Evolutionary conservation across 2,888 invertebrate genomes (phyloP).

Genomic region (Anthophora plumipes): DNA sequence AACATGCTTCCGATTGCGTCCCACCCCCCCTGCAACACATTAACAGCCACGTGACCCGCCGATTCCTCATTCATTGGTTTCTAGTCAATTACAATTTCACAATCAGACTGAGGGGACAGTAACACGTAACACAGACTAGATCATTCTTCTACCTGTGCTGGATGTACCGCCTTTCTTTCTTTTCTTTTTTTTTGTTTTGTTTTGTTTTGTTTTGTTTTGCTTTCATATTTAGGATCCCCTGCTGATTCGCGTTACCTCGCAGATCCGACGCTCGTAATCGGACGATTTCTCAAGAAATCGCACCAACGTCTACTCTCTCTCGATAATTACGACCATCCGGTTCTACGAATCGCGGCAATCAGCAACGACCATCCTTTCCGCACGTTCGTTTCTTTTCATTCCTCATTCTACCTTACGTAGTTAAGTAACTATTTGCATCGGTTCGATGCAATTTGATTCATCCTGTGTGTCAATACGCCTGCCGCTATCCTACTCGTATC

Average conservation of each 20-base stretch:
- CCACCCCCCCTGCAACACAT: constrained; percentile 85
- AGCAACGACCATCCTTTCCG: neutral
- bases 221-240: too few relatives aligned
- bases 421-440: neutral
- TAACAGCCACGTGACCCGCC: constrained; percentile 83
- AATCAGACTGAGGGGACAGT: constrained; percentile 48
- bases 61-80: constrained; percentile 72
- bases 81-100: constrained; percentile 48
- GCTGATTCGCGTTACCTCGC: constrained; percentile 22
- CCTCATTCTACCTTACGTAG: neutral
- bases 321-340: neutral
- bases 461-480: neutral
- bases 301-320: neutral
- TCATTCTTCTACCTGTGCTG: constrained; percentile 54
- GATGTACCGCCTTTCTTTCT: constrained; percentile 32
- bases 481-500: neutral
- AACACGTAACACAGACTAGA: constrained; percentile 62
- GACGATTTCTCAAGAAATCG: neutral
- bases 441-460: constrained; percentile 14
- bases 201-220: too few relatives aligned
- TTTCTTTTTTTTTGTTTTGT: too few relatives aligned
- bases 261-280: neutral
- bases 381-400: neutral
- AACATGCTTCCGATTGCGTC: constrained; percentile 84
- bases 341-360: constrained; percentile 18